Percentiles rank a stretch among this genome's conserved stretches.
Conservation (phyloP, 2,888 invertebrate genomes). For the Lottia scabra region DNA sequence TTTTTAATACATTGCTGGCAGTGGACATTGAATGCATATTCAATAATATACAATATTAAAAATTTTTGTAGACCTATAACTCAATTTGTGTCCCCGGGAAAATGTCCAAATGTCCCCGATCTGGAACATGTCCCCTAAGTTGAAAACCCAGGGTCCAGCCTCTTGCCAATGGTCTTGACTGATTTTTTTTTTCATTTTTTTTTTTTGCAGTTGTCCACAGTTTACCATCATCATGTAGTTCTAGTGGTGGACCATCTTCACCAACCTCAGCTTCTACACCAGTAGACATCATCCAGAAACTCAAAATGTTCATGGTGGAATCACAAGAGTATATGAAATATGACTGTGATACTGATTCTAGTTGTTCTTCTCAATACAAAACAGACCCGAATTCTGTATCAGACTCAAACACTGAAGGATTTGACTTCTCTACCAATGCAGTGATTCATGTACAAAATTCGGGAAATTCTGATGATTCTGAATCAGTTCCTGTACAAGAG, state of each 20-base stretch:
- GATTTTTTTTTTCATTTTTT: neutral
- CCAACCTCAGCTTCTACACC: conserved; percentile 71
- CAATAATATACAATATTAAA: too few relatives aligned
- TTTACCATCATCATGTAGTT: conserved; percentile 82
- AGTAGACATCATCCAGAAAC: conserved; percentile 42
- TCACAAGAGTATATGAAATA: neutral
- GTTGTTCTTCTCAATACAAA: neutral
- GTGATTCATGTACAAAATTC: too few relatives aligned
- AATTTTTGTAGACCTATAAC: too few relatives aligned
- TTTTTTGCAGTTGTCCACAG: conserved; percentile 24
- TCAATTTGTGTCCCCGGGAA: too few relatives aligned
- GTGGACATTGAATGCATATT: too few relatives aligned
- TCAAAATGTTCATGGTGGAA: conserved; percentile 37
- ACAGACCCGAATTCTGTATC: neutral
- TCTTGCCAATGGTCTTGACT: too few relatives aligned
- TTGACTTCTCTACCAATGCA: neutral
- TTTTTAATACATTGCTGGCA: too few relatives aligned
- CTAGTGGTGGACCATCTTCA: conserved; percentile 82
- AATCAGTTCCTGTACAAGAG: neutral
- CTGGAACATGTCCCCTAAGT: too few relatives aligned
- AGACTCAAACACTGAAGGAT: neutral
- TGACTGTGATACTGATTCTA: neutral
- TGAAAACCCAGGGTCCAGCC: too few relatives aligned
- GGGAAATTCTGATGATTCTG: neutral
- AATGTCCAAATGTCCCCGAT: too few relatives aligned